A percentile compares a stretch with the other conserved stretches of the same genome.
These are phyloP conservation scores for Nomada ferruginata DNA, from an alignment of 2,888 invertebrate genomes.

Conservation along the genomic window DNA sequence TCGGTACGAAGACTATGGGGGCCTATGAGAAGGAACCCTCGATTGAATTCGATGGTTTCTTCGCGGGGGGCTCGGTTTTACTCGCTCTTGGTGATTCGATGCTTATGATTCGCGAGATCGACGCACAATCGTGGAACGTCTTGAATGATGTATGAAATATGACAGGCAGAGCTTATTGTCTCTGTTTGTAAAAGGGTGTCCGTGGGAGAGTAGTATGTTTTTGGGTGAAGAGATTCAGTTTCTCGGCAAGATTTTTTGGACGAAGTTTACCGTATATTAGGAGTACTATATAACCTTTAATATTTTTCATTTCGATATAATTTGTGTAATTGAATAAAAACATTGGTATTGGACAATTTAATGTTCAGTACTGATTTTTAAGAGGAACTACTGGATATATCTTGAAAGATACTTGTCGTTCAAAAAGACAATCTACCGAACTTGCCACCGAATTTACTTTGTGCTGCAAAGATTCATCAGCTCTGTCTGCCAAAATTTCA, in stretches of 20 bases:
- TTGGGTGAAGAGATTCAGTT: not conserved
- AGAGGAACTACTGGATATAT: too few species aligned
- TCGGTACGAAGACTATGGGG: not conserved
- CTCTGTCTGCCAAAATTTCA: constrained; percentile 24
- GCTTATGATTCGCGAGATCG: not conserved
- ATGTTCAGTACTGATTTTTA: too few species aligned
- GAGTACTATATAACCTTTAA: not conserved
- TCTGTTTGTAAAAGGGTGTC: not conserved
- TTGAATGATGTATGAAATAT: not conserved
- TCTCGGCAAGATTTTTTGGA: not conserved
- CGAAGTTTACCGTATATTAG: too few species aligned
- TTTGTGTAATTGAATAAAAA: too few species aligned
- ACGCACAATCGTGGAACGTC: not conserved
- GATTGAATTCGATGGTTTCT: constrained; percentile 20
- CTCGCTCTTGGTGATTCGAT: not conserved
- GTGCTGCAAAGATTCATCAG: constrained; percentile 3
- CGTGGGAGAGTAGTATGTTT: too few species aligned
- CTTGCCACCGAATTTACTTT: not conserved
- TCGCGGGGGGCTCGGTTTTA: not conserved
- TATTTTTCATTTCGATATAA: too few species aligned
- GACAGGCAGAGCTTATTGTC: constrained; percentile 27
- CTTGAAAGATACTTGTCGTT: too few species aligned
- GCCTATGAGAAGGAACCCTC: constrained; percentile 9
- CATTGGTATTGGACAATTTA: too few species aligned
- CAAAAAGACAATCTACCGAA: too few species aligned